Conservation (phyloP, 2,888 invertebrate species). For the Mythimna impura region DNA sequence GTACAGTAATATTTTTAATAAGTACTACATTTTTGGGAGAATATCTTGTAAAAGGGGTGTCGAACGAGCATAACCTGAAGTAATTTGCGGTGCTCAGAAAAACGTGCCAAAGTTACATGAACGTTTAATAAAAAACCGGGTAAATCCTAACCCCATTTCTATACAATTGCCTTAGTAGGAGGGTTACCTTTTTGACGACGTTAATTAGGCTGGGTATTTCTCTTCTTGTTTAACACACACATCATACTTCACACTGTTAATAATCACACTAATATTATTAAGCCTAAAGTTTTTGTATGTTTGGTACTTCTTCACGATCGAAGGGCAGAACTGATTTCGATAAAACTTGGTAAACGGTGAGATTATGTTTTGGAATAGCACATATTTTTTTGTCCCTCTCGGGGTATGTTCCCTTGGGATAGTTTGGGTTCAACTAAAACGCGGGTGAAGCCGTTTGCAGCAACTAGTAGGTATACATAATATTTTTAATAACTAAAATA, state of each 20-base stretch:
- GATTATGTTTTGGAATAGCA: too few species aligned
- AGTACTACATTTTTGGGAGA: background rate
- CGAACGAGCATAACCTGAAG: background rate
- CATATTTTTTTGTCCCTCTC: too few species aligned
- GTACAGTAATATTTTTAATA: conserved; percentile 7
- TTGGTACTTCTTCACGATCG: background rate
- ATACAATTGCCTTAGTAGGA: background rate
- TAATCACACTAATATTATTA: background rate
- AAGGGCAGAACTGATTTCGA: too few species aligned
- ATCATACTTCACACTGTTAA: too few species aligned
- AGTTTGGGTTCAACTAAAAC: too few species aligned
- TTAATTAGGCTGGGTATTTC: background rate
- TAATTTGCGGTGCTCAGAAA: background rate
- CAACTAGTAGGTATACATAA: too few species aligned
- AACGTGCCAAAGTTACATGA: background rate
- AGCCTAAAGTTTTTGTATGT: background rate
- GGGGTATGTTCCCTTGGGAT: too few species aligned
- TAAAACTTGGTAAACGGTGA: too few species aligned
- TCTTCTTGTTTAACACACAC: background rate
- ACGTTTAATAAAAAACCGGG: background rate
- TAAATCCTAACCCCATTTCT: background rate
- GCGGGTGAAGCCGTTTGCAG: too few species aligned
- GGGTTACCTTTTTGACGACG: background rate
- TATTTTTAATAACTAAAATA: too few species aligned
- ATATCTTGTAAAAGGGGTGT: background rate